phyloP scores from a whole-genome alignment of 2,888 invertebrate genomes.

The Euzophera pinguis region DNA sequence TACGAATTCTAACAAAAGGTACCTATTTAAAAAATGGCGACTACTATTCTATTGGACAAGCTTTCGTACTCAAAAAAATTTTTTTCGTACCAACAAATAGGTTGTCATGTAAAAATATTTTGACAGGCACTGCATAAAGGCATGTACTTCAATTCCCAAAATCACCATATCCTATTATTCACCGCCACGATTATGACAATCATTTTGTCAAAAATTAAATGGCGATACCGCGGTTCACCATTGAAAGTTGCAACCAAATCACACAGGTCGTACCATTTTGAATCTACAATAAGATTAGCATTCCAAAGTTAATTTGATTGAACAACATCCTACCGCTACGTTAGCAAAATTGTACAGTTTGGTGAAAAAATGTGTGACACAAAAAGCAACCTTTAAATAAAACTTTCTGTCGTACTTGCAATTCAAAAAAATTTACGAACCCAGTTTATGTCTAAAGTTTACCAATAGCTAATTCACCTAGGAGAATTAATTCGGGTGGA shows the following conservation, averaged over 20 bases:
- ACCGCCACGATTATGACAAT: not conserved
- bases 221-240: not conserved
- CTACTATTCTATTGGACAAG: too few species aligned
- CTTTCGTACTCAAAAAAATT: too few species aligned
- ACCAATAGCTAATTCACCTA: too few species aligned
- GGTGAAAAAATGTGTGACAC: not conserved
- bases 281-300: conserved; percentile 3
- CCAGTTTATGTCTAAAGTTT: too few species aligned
- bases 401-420: too few species aligned
- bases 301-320: conserved; percentile 4
- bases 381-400: too few species aligned
- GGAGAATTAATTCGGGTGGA: too few species aligned
- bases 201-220: not conserved
- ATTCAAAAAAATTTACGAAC: too few species aligned
- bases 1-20: too few species aligned
- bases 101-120: not conserved
- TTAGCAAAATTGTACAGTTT: not conserved
- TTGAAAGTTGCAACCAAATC: not conserved
- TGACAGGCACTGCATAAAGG: not conserved
- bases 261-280: conserved; percentile 3
- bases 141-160: not conserved
- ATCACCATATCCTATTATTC: not conserved
- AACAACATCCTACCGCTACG: not conserved
- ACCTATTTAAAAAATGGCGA: too few species aligned
- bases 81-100: too few species aligned